Percentiles rank a stretch among this genome's conserved stretches.
phyloP scores from a whole-genome alignment of 1,140 invertebrate genomes.

The Temnothorax curvispinosus region DNA sequence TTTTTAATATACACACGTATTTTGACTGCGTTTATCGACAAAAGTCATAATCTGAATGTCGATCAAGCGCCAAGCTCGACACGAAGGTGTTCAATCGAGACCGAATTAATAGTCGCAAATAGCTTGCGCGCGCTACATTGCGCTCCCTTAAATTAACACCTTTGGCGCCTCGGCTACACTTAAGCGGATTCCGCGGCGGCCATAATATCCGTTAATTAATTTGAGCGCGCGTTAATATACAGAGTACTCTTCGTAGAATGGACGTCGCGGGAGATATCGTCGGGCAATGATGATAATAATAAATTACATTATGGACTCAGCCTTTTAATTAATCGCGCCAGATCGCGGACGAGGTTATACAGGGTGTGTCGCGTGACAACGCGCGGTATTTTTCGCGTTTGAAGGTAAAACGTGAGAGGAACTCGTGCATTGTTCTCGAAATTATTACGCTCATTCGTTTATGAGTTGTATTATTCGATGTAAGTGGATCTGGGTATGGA shows the following conservation, averaged over 20 bases:
- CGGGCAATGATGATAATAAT: slow-evolving; percentile 32
- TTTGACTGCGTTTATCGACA: background rate
- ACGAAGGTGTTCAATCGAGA: slow-evolving; percentile 40
- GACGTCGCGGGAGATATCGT: slow-evolving; percentile 36
- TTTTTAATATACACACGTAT: background rate
- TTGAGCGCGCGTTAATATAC: slow-evolving; percentile 47
- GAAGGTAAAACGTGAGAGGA: background rate
- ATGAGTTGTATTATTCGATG: background rate
- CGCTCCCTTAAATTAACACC: slow-evolving; percentile 57
- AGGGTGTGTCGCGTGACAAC: background rate
- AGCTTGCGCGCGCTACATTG: slow-evolving; percentile 24
- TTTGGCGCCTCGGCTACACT: slow-evolving; percentile 39
- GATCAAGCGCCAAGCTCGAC: background rate
- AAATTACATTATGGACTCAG: slow-evolving; percentile 32
- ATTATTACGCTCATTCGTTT: background rate
- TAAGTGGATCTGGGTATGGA: background rate
- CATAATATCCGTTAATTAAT: slow-evolving; percentile 59
- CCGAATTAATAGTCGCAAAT: slow-evolving; percentile 45
- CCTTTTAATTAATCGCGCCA: slow-evolving; percentile 36
- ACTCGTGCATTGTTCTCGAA: background rate
- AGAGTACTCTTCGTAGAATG: slow-evolving; percentile 11
- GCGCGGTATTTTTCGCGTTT: background rate
- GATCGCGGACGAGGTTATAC: background rate
- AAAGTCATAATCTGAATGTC: slow-evolving; percentile 29
- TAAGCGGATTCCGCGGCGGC: slow-evolving; percentile 42